Conservation (phyloP, 2,113 vertebrate genomes). For the Axis porcinus region DNA sequence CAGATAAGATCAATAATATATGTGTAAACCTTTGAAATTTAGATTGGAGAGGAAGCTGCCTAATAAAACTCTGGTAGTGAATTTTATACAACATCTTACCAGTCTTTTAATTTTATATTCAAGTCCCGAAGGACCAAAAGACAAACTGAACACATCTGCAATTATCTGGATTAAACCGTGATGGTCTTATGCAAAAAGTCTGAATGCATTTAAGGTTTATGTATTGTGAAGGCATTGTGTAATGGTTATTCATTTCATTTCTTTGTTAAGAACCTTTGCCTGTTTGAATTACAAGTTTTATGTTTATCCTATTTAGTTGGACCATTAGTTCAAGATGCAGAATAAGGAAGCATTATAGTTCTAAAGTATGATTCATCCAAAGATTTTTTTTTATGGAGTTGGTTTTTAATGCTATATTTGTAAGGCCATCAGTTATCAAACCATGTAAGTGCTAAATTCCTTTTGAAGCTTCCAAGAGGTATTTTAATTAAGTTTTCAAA, state of each 20-base stretch:
- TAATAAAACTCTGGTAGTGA: constrained; percentile 57
- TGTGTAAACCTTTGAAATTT: constrained; percentile 68
- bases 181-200: constrained; percentile 46
- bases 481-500: constrained; percentile 84
- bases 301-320: constrained; percentile 19
- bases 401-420: constrained; percentile 61
- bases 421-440: constrained; percentile 67
- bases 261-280: constrained; percentile 37
- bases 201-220: constrained; percentile 35
- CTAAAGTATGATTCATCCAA: neutral
- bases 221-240: neutral
- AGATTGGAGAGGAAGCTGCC: constrained; percentile 43
- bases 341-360: constrained; percentile 19
- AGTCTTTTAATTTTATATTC: constrained; percentile 62
- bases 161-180: constrained; percentile 44
- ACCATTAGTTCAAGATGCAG: constrained; percentile 19
- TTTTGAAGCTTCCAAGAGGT: constrained; percentile 78
- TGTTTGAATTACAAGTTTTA: constrained; percentile 47
- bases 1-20: constrained; percentile 68
- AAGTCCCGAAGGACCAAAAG: constrained; percentile 44
- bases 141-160: constrained; percentile 47
- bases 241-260: constrained; percentile 8
- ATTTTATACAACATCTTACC: constrained; percentile 55
- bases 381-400: constrained; percentile 44
- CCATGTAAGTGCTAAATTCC: constrained; percentile 75